Base-by-base conservation (phyloP, 2,113 vertebrate genomes). In the Ranitomeya variabilis region DNA sequence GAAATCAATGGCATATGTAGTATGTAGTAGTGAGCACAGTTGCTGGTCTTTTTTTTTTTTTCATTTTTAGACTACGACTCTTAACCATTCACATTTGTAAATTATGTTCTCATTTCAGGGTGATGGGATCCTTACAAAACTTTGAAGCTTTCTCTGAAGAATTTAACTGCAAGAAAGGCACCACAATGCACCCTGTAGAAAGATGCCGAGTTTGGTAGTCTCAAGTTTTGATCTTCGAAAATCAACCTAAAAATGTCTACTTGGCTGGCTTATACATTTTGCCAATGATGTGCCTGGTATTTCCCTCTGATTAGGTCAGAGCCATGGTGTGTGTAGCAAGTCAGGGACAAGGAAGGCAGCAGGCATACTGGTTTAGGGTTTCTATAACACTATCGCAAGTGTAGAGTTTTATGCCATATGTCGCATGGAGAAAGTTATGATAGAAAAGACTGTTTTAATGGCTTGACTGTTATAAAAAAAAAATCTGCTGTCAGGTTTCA, bases 121-220 rank as follows among this genome's bases (percentile, higher is more conserved):
- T 99, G 66, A 94, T 98, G 80, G 98, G 98, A 18, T 99, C 97
- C 0, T 92, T 99, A 89, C 98, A 99, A 94, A 99, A 99, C 92
- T 97, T 99, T 0, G 96, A 96, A 45, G 97, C 96, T 0, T 99
- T 99, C 92, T 95, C 98, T 0, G 95, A 98, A 83, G 97, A 95
- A 0, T 99, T 99, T 93, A 95, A 93, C 89, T 99, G 98, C 51
- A 90, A 94, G 54, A 94, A 83, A 87, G 97, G 97, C 88, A 95
- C 94, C 6, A 90, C 89, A 45, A 99, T 99, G 98, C 96, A 97
- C 81, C 98, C 98, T 0, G 89, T 92, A 3, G 92, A 93, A 92
- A 97, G 95, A 78, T 99, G 98, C 91, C 93, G 97, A 2, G 95
- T 99, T 87, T 99, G 98, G 98, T 99, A 90, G 87, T 74, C 31